Base-by-base conservation (phyloP, 2,113 vertebrate genomes). In the Terrapene triunguis region DNA sequence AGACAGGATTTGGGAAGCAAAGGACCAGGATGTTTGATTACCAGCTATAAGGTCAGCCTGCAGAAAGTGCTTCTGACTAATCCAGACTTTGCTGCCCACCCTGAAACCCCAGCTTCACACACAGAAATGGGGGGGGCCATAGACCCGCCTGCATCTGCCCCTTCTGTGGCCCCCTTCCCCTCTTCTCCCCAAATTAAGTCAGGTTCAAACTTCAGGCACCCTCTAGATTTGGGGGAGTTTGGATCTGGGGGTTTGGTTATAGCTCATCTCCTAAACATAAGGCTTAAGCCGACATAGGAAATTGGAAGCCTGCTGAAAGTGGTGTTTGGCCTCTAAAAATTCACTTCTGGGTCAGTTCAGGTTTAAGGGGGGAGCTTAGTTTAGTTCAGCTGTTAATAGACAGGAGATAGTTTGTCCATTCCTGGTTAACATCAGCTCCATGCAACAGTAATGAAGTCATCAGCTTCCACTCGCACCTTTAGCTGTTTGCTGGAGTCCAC, bases 321-420 rank as follows among this genome's bases (percentile, higher is more conserved):
- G 62, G 16, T 13, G 62, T 69, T n/a, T 17, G 62, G 62, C 6
- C 69, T 47, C 74, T 78, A 42, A 29, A 47, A 55, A 35, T 74
- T 35, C 81, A 53, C 53, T 62, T 1, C 0, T 84, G 38, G 32
- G 38, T 42, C 42, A 22, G 27, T 8, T n/a, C 44, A 65, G 81
- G 59, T 14, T 25, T n/a, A 87, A 65, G 44, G 38, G 29, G 3
- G 78, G 32, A 17, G 50, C 47, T 90, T 57, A 48, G 65, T 44
- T 85, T 65, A 32, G 17, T 69, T 10, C 62, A 65, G 25, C 6
- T 78, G 50, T 17, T 21, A 0, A 1, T 5, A 59, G 69, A 74
- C 14, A 8, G 32, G 0, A 0, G 6, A 21, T 6, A 47, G 29
- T 74, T 0, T 0, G 44, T 48, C 80, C n/a, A 21, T 12, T 32